Conservation (phyloP, 2,888 invertebrate genomes). For the Trissoscelio sp. region DNA sequence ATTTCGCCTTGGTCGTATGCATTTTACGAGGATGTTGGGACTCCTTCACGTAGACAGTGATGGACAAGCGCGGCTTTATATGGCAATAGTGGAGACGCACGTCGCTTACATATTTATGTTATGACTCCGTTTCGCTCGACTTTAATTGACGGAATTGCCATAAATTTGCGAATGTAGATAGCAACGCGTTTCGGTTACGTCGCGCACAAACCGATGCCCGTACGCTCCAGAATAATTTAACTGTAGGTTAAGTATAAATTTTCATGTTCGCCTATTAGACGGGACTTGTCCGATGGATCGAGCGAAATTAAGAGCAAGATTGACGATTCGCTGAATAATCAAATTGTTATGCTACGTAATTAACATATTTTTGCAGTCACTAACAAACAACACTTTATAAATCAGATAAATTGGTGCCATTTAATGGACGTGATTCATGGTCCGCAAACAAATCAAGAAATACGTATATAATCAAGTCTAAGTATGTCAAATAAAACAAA, state of each 20-base stretch:
- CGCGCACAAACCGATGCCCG: constrained; percentile 36
- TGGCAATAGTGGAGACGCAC: constrained; percentile 76
- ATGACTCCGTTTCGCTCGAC: constrained; percentile 81
- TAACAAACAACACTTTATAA: constrained; percentile 50
- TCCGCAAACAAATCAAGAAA: constrained; percentile 40
- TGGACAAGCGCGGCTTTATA: constrained; percentile 83
- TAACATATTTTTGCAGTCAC: constrained; percentile 37
- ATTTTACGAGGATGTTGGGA: constrained; percentile 79
- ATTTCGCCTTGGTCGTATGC: constrained; percentile 76
- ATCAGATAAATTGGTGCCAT: constrained; percentile 54
- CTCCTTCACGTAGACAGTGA: constrained; percentile 81
- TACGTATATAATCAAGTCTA: constrained; percentile 15
- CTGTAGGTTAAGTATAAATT: constrained; percentile 69
- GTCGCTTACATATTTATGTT: constrained; percentile 83
- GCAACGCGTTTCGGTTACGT: constrained; percentile 50
- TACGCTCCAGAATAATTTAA: constrained; percentile 56
- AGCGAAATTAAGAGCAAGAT: constrained; percentile 44
- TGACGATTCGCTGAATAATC: constrained; percentile 58
- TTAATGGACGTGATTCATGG: constrained; percentile 37
- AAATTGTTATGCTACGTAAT: constrained; percentile 46
- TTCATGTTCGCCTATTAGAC: constrained; percentile 65
- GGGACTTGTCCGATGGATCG: constrained; percentile 42
- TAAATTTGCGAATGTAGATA: constrained; percentile 80
- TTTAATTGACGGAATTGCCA: constrained; percentile 83
- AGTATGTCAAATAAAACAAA: too few species aligned